Base-by-base conservation (phyloP, 2,797 vertebrate species). In the Brotula barbata region DNA sequence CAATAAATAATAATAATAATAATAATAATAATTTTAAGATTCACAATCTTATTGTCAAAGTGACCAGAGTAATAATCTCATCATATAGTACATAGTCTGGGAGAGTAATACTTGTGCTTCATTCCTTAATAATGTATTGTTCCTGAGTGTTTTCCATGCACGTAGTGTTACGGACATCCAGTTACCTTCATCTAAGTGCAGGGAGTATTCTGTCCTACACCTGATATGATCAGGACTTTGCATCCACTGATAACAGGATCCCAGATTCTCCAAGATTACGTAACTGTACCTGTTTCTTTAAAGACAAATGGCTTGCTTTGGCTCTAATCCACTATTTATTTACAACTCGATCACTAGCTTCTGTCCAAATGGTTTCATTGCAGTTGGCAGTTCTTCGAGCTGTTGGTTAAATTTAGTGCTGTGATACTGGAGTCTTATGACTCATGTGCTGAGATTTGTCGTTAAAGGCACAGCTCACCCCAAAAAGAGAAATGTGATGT, bases 391-490 rank as follows among this genome's bases (percentile, higher is more conserved):
- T 75, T 79, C 66, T 60, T 31, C 11, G 59, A 73, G 77, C 64
- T 49, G 46, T 74, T 61, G 40, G 72, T 84, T 90, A 90, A 90
- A 89, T 86, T 83, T 90, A 89, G 88, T 54, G 9, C 55, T 59
- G 49, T 85, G 89, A 88, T 90, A 91, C 68, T 53, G 50, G 86
- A 91, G 77, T 83, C 81, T 68, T 50, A 3, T 84, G 83, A 89
- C 83, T 79, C 85, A 71, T 79, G 81, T 46, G 56, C 65, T 42
- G 46, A 64, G 58, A 60, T 52, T 44, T 57, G 64, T 34, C 75
- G 44, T 78, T 76, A 78, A 81, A 80, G 65, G 17, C 54, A 43
- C 34, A 75, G 62, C 68, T 79, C 37, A 57, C 25, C 53, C 45
- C n/a, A 50, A 58, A 77, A 73, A 34, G 8, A 56, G n/a, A 55